Conservation (phyloP, 2,797 vertebrate species). For the Tiaroga cobitis region DNA sequence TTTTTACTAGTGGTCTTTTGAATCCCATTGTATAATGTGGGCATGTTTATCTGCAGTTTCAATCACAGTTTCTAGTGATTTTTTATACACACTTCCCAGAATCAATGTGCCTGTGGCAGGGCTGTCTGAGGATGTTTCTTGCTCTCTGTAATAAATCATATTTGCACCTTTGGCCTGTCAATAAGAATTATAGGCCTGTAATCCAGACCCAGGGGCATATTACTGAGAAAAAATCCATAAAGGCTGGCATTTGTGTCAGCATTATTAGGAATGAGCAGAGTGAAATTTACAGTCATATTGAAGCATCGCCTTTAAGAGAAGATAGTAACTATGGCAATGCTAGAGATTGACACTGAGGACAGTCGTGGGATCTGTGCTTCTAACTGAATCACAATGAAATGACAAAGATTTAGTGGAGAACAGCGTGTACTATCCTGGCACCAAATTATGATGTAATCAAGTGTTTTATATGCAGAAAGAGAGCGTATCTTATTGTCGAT, state of each 20-base stretch:
- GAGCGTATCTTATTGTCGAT: background rate
- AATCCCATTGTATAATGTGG: background rate
- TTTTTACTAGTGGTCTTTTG: background rate
- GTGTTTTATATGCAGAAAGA: constrained; percentile 5
- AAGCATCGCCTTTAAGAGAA: constrained; percentile 18
- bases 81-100: background rate
- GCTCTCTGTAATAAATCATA: constrained; percentile 30
- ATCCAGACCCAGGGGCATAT: constrained; percentile 49
- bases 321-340: constrained; percentile 53
- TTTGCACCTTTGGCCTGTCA: constrained; percentile 49
- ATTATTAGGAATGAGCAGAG: constrained; percentile 50
- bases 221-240: constrained; percentile 52
- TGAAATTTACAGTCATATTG: constrained; percentile 46
- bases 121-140: constrained; percentile 26
- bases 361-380: constrained; percentile 31
- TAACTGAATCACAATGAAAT: constrained; percentile 30
- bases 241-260: constrained; percentile 55
- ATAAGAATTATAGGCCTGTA: constrained; percentile 49
- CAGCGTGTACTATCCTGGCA: constrained; percentile 25
- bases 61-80: background rate
- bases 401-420: constrained; percentile 45
- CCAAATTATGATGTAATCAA: constrained; percentile 19
- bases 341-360: constrained; percentile 16
- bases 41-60: background rate
- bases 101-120: constrained; percentile 18